phyloP scores from a whole-genome alignment of 1,140 invertebrate species.

The Philotrypesis tridentata region DNA sequence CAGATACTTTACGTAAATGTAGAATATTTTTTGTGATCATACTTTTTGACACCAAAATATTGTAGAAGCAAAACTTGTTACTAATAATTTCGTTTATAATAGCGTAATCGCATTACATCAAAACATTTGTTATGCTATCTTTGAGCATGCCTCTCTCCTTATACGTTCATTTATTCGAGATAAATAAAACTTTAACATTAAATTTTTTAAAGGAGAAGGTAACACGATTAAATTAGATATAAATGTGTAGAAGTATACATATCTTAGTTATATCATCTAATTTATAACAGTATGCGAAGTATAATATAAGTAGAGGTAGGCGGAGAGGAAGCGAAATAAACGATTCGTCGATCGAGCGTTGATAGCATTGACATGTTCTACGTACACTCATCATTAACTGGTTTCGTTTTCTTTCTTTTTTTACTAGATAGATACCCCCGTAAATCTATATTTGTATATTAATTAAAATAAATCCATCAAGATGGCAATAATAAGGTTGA shows the following conservation, averaged over 20 bases:
- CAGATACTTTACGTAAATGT: no score
- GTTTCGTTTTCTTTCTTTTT: neutral
- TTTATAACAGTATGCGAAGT: slow-evolving; percentile 38
- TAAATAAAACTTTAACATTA: neutral
- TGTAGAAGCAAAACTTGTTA: neutral
- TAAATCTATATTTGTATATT: neutral
- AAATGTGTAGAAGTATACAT: neutral
- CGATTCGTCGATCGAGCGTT: slow-evolving; percentile 43
- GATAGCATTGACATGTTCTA: neutral
- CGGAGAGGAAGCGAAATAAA: slow-evolving; percentile 55
- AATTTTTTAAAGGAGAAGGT: neutral
- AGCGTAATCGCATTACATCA: neutral
- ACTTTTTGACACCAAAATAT: neutral
- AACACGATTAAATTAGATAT: neutral
- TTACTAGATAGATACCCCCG: neutral
- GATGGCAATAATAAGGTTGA: slow-evolving; percentile 26
- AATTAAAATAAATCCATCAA: slow-evolving; percentile 5
- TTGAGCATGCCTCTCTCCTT: neutral
- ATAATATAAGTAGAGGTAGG: slow-evolving; percentile 53
- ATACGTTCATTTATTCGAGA: no score
- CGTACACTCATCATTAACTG: neutral
- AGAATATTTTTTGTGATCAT: neutral
- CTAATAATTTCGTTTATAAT: neutral
- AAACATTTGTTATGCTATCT: neutral
- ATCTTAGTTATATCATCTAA: slow-evolving; percentile 47